Base-by-base conservation (phyloP, 2,888 invertebrate species). In the Drosophila peninsularis region DNA sequence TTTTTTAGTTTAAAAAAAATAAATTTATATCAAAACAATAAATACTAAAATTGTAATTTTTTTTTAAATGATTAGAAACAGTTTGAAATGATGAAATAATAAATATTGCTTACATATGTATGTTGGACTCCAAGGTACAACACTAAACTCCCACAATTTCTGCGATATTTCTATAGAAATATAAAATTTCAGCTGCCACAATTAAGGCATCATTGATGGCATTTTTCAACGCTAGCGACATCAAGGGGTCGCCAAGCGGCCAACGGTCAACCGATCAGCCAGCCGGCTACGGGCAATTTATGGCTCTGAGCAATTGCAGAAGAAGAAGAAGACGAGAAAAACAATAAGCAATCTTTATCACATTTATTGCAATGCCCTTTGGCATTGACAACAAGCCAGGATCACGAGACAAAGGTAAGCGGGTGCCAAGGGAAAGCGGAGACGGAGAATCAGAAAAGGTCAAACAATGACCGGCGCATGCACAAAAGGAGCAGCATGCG, bases 191-290 rank as follows among this genome's bases (percentile, higher is more conserved):
- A 90, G 90, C 89, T 90, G 88, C 78, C 56, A 36, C 90, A 90
- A 89, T 89, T 90, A 89, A 82, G 89, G 85, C 64, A 82, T 89
- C 83, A 88, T 88, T 90, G 70, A 85, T 66, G 74, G 64, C 30
- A 71, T 61, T 75, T 74, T 67, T 71, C 82, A 73, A 54, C 77
- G 70, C 60, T 56, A 42, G 61, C 50, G 76, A 67, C 57, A 60
- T 61, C 54, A 53, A 50, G 55, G 62, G 37, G 66, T 32, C 66
- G 30, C 53, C 34, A 57, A 60, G 42, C 44, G 73, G 64, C 34
- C 65, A 68, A 36, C 45, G 71, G 52, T 65, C 45, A 57, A 73
- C 30, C 45, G 67, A 76, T 64, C 71, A 61, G 65, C 62, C 71
- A 65, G 68, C 62, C 49, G 74, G 66, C 78, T 60, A 71, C 17